Base-by-base conservation (phyloP, 2,888 invertebrate genomes). In the Xanthia icteritia region DNA sequence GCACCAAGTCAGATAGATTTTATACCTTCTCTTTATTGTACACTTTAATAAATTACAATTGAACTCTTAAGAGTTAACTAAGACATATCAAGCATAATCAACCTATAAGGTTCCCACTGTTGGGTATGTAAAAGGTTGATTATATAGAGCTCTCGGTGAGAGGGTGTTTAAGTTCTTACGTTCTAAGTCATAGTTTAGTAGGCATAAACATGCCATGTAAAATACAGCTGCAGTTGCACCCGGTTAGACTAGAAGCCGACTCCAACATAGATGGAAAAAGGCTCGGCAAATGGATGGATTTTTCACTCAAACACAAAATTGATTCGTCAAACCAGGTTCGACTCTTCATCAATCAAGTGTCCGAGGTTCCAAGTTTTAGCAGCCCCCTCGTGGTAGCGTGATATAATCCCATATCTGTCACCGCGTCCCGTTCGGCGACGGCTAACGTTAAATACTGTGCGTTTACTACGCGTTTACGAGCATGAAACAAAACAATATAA, bases 321-420 rank as follows among this genome's bases (percentile, higher is more conserved):
- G 45, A 68, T 73, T 82, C 58, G 73, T 68, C 79, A 79, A 70
- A 54, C 58, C 31, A n/a, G 15, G 31, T 85, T 74, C 5, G 51
- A 66, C 31, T n/a, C 27, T 76, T 85, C 69, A 79, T 84, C 82
- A 74, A 80, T 85, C 75, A 79, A 61, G 11, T 67, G 65, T 61
- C 36, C 72, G 15, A 76, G n/a, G 84, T 88, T 61, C 80, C 15
- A n/a, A 86, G 86, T 71, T 65, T 84, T n/a, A 27, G 81, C 83
- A 27, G 65, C 17, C n/a, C 11, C 5, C 0, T 61, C 36, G n/a
- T 15, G 45, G 77, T 95, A 80, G 94, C 95, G 95, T 95, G 95
- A 89, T 87, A 91, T 80, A 72, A 77, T 83, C 90, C 94, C 93
- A 95, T 95, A 95, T 93, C 93, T 93, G 93, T 91, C 92, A 85